These are phyloP conservation scores for Cheilosia vernalis DNA, from an alignment of 2,888 invertebrate genomes.

Conservation along the genomic window DNA sequence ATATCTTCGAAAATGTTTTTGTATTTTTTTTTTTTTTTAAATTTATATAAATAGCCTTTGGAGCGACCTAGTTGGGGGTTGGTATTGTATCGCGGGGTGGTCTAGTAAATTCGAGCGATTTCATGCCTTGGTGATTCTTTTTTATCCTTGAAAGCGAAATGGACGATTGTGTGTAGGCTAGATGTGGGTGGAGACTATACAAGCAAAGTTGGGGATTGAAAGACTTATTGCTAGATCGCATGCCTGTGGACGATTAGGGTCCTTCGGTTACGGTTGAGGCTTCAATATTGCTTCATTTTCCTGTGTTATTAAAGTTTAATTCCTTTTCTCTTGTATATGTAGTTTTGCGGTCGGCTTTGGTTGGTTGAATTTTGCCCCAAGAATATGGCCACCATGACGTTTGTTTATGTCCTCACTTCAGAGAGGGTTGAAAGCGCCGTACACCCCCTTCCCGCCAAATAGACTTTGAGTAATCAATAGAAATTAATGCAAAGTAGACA, in stretches of 20 bases:
- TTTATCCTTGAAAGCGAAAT: conserved; percentile 66
- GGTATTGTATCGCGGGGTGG: conserved; percentile 6
- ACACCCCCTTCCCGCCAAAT: not conserved
- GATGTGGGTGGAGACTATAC: conserved; percentile 31
- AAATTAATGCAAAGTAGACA: conserved; percentile 11
- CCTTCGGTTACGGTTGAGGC: conserved; percentile 74
- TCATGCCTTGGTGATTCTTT: conserved; percentile 63
- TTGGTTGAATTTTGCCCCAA: conserved; percentile 37
- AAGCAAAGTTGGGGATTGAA: conserved; percentile 65
- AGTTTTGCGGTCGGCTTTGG: conserved; percentile 25
- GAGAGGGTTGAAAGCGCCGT: not conserved
- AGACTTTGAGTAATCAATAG: conserved; percentile 25
- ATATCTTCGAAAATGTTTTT: conserved; percentile 16
- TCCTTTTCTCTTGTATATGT: conserved; percentile 40
- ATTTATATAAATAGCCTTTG: not conserved
- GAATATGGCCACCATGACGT: conserved; percentile 70
- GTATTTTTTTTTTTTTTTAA: not conserved
- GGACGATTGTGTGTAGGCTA: conserved; percentile 8
- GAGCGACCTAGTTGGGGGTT: conserved; percentile 19
- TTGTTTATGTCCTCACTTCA: conserved; percentile 51
- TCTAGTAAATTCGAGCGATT: conserved; percentile 61
- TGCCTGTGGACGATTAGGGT: conserved; percentile 79
- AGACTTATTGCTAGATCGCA: conserved; percentile 81
- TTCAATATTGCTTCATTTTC: conserved; percentile 70
- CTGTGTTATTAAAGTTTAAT: conserved; percentile 68